Conservation (phyloP, 2,113 vertebrate species). For the Apistogramma diplotaenia region DNA sequence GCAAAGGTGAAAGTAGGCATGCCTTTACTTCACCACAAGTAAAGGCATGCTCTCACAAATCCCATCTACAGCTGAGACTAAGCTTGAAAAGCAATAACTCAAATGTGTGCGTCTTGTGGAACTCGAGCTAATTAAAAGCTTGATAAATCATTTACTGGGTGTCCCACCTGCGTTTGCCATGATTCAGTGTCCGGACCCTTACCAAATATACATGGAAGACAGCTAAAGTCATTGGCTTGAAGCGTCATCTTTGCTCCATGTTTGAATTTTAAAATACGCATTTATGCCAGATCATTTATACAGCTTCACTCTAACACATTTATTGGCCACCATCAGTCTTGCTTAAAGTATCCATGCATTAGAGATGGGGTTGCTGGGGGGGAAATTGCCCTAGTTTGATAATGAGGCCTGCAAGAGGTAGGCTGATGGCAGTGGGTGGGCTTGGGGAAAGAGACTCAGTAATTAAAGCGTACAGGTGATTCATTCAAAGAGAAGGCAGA, state of each 20-base stretch:
- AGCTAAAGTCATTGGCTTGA: conserved; percentile 30
- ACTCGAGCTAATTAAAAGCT: conserved; percentile 61
- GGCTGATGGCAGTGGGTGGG: conserved; percentile 58
- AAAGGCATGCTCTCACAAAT: neutral
- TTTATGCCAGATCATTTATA: conserved; percentile 62
- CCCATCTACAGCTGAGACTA: neutral
- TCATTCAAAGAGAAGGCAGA: conserved; percentile 73
- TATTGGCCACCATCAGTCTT: conserved; percentile 62
- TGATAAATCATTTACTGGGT: conserved; percentile 3
- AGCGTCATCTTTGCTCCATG: conserved; percentile 45
- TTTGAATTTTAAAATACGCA: conserved; percentile 57
- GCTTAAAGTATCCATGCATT: conserved; percentile 66
- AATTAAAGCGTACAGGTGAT: conserved; percentile 78
- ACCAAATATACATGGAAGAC: conserved; percentile 10
- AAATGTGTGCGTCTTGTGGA: conserved; percentile 58
- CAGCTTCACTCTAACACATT: conserved; percentile 53
- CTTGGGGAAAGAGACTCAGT: conserved; percentile 63
- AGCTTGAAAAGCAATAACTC: neutral
- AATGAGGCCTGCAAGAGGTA: conserved; percentile 63
- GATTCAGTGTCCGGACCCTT: conserved; percentile 39
- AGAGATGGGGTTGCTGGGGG: conserved; percentile 52
- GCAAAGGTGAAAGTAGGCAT: neutral
- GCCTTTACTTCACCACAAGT: neutral
- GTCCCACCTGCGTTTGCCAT: conserved; percentile 14
- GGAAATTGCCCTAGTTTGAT: conserved; percentile 65